Base-by-base conservation (phyloP, 2,888 invertebrate genomes). In the Protonemura montana region DNA sequence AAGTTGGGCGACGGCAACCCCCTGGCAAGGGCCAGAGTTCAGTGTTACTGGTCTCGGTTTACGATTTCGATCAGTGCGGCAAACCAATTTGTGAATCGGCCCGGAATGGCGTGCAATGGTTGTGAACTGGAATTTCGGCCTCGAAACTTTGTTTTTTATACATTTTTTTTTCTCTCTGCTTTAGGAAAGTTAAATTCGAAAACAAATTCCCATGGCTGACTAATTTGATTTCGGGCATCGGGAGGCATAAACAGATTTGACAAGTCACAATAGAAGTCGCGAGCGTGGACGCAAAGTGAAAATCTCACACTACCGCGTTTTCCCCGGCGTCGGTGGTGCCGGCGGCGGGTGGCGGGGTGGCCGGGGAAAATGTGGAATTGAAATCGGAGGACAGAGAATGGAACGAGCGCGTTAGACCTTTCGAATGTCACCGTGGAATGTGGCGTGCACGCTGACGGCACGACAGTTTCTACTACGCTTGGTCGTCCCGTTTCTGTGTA, bases 181-280 rank as follows among this genome's bases (percentile, higher is more conserved):
- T 2, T 5, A 7, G 78, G 10, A 28, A 78, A 78, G 78, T 78
- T 78, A 78, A 78, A 78, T 78, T 78, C 28, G 76, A 78, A 78
- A 78, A 78, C 28, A 28, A 78, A 78, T 78, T 78, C 78, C 78
- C 78, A 27, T 78, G 78, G 28, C 78, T 27, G 78, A 26, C 59
- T 59, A 59, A 59, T 59, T 59, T 59, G 59, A 59, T 59, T 59
- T 59, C 59, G 59, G n/a, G 59, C 59, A 59, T 21, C 59, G 59
- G 59, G 59, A 59, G 59, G 59, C 59, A 59, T 59, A 59, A 59
- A 59, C 59, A 59, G 59, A 59, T 59, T 59, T 59, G 59, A 59
- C 59, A 59, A 59, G 59, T 59, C 59, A 59, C 59, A 59, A 59
- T 59, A 59, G 59, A 59, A 59, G 59, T 59, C 59, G 59, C 6